Evolutionary conservation across 2,888 invertebrate genomes (phyloP), one percentile per base, ranked within the genome.

Genomic region (Lasioglossum calceatum): DNA sequence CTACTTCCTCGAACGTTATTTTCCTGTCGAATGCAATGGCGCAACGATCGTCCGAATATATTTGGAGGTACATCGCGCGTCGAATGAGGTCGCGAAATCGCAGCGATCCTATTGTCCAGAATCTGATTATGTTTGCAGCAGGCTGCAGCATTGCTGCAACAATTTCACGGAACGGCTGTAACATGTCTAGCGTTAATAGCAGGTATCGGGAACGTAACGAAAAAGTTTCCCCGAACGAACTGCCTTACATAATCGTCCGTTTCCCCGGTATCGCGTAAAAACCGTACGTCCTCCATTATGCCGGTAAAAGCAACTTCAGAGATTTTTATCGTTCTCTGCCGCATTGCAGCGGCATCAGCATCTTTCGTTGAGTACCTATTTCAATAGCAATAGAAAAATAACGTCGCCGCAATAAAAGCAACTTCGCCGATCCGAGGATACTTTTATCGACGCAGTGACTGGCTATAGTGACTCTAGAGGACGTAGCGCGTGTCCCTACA

Each of bases 351-450:
- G 83, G 42, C 80, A 86, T 86, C 88, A 86, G 84, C 84, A 84
- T 88, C 84, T 82, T 82, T 71, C 42, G 67, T 19, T 79, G 79
- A 84, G 88, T 83, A 81, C 77, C 86, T 81, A 86, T 88, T 86
- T 88, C 84, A 84, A 88, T 88, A 86, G 88, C 82, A 80, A 88
- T 88, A 81, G 88, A 88, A 86, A 88, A 88, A 86, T 88, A 88
- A 88, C 81, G 78, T 77, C 73, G 73, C 3, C 58, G 85, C 78
- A 84, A 79, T 88, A 88, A 88, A 83, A 79, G 72, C 83, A 88
- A 88, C 81, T 88, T 81, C 61, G 23, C 79, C 80, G 80, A 85
- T 85, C 70, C 50, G 50, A 23, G 58, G 85, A 79, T 83, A 79
- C 77, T 85, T 83, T 83, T 87, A 87, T 87, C 80, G 87, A 67